Conservation (phyloP, 2,113 vertebrate genomes). For the Phyllopteryx taeniolatus region DNA sequence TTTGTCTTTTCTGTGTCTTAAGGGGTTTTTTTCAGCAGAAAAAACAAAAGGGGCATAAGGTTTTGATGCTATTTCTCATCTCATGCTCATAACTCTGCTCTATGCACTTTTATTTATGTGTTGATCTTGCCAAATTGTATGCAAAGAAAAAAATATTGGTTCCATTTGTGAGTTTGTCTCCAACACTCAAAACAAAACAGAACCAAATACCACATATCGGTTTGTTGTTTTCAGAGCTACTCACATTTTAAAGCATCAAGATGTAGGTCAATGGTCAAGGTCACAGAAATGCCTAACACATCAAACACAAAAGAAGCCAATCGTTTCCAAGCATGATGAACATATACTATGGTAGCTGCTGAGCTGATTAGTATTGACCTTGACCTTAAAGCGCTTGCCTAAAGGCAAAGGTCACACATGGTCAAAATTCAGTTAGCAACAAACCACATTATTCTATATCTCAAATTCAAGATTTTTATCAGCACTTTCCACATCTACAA, state of each 20-base stretch:
- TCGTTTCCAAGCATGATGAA: not conserved
- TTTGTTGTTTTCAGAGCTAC: not conserved
- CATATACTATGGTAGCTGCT: not conserved
- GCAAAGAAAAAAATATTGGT: not conserved
- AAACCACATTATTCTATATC: not conserved
- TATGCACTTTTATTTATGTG: conserved; percentile 25
- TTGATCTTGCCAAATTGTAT: not conserved
- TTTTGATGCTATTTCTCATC: conserved; percentile 15
- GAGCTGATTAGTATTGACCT: not conserved
- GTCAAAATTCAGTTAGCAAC: not conserved
- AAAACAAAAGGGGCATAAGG: not conserved
- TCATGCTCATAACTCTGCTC: conserved; percentile 14
- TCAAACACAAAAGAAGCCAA: not conserved
- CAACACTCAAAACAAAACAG: not conserved
- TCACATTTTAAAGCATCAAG: not conserved
- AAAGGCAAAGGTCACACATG: not conserved
- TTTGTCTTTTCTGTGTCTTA: conserved; percentile 10
- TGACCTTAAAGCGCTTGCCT: not conserved
- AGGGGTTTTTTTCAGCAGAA: not conserved
- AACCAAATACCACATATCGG: not conserved
- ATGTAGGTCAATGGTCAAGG: not conserved
- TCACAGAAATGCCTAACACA: not conserved
- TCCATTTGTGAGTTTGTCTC: not conserved
- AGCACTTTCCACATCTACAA: no score
- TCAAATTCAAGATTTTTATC: not conserved